These are phyloP conservation scores for Thryonomys swinderianus DNA, from an alignment of 2,113 vertebrate species.

Conservation along the genomic window DNA sequence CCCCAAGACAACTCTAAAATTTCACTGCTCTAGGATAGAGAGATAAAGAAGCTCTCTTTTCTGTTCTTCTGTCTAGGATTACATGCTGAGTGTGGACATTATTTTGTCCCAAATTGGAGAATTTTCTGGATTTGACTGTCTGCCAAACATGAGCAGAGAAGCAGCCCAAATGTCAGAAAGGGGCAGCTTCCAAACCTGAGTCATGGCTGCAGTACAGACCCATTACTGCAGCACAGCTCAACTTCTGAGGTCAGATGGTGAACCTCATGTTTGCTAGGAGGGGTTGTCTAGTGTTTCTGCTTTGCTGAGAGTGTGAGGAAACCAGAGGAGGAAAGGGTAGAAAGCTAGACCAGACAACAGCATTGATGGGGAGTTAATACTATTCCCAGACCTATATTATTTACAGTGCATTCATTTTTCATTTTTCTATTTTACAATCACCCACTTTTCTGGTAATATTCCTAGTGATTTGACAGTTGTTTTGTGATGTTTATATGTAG, in stretches of 20 bases:
- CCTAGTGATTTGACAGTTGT: neutral
- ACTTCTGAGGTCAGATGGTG: neutral
- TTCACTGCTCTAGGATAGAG: neutral
- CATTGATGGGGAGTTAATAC: neutral
- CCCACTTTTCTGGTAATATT: neutral
- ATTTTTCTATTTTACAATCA: neutral
- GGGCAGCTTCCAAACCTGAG: neutral
- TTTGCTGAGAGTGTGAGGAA: neutral
- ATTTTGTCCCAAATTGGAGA: neutral
- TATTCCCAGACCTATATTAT: neutral
- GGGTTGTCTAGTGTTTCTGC: neutral
- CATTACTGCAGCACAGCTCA: neutral
- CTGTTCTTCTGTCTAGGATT: neutral
- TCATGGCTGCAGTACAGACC: neutral
- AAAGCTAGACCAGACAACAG: neutral
- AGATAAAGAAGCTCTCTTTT: neutral
- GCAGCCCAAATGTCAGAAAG: neutral
- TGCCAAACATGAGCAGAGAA: neutral
- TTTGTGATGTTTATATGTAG: neutral
- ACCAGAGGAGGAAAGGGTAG: neutral
- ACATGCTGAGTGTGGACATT: slow-evolving; percentile 31
- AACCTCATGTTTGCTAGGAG: neutral
- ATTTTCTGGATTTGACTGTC: neutral
- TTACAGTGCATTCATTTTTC: slow-evolving; percentile 6
- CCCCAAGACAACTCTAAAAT: neutral